Conservation (phyloP, 2,113 vertebrate genomes). For the Corythornis vintsioides region DNA sequence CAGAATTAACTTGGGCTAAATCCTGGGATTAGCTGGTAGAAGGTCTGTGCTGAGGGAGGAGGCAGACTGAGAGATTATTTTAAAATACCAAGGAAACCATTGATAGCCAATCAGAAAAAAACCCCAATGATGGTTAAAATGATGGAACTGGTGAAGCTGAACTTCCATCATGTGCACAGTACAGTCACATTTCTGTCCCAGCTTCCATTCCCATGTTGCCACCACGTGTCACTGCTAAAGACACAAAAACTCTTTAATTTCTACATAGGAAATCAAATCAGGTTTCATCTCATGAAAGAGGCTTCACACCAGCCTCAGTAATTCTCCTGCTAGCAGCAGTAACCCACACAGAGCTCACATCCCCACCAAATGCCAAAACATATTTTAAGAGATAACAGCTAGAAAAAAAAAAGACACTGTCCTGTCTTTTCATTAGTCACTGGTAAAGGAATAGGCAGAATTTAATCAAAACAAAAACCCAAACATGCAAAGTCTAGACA, state of each 20-base stretch:
- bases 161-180: not conserved
- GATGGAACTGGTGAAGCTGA: not conserved
- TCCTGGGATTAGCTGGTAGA: conserved; percentile 13
- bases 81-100: not conserved
- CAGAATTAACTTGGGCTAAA: conserved; percentile 34
- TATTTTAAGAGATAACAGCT: not conserved
- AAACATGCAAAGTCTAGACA: not conserved
- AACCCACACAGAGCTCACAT: not conserved
- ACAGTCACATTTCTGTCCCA: not conserved
- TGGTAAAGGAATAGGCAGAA: not conserved
- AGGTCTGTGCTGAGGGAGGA: not conserved
- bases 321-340: not conserved
- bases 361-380: not conserved
- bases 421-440: not conserved
- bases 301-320: not conserved
- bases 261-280: not conserved
- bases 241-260: not conserved
- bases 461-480: not conserved
- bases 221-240: not conserved
- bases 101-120: not conserved
- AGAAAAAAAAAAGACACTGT: not conserved
- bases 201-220: not conserved
- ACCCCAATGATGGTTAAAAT: not conserved
- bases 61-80: not conserved
- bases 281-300: not conserved